Base-by-base conservation (phyloP, 64 coral and sea anemone species). In the Montipora efflorescens region DNA sequence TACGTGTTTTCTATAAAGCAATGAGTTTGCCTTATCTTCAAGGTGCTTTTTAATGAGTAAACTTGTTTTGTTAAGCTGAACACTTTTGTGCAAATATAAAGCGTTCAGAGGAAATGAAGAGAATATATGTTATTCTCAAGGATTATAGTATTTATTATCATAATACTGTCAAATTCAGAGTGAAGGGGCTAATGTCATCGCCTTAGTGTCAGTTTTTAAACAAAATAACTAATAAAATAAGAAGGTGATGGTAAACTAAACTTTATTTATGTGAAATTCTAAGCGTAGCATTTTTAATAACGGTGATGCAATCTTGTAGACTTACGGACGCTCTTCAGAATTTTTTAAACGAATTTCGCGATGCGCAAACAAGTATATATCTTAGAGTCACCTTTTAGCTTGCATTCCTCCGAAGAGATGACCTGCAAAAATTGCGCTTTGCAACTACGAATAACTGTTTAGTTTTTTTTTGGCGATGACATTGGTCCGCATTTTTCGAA, bases 91-190 rank as follows among this genome's bases (percentile, higher is more conserved):
- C 82, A 86, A 86, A 86, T 72, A 86, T 50, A 86, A 22, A 52
- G 66, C 66, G 62, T 47, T 3, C 61, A 72, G 66, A 86, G 82
- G 82, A 86, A 86, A 86, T 86, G 82, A 86, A 86, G 82, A 86
- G 82, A 64, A 86, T 86, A 86, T 72, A 71, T 25, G 82, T 48
- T 86, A 71, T 86, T 86, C 66, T 86, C 64, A 86, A 86, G 82
- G 82, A 86, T 86, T 86, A 86, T 72, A 71, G 82, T 86, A 86
- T 48, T 46, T 86, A 86, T 86, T 86, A 86, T 86, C 82, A 64
- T 21, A 51, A 71, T 86, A 86, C 82, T 86, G 82, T 86, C 82
- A 86, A 86, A 86, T 86, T 36, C 36, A 36, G 23, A 86, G 82
- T 22, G 67, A 86, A 48, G 18, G 62, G 19, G 67, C 68, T 71